Percentiles rank a stretch among this genome's conserved stretches.
These are phyloP conservation scores for Phenganax stokvisi DNA, from an alignment of 92 coral and sea anemone species.

Conservation along the genomic window DNA sequence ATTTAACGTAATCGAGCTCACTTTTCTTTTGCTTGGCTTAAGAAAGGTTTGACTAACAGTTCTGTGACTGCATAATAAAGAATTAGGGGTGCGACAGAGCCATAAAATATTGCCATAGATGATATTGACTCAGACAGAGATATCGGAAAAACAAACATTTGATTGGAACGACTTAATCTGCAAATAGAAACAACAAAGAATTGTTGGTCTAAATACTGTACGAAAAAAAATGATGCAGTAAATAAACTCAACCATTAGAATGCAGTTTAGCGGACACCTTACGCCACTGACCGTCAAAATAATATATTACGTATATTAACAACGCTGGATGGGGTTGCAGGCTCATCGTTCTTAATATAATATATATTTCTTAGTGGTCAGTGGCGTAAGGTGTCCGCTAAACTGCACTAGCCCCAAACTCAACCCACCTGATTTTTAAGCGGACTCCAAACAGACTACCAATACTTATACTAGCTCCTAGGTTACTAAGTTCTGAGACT, in stretches of 20 bases:
- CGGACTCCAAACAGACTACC: slow-evolving; percentile 68
- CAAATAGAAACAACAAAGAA: slow-evolving; percentile 5
- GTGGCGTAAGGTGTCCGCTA: too few relatives aligned
- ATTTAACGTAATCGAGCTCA: slow-evolving; percentile 17
- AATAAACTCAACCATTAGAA: too few relatives aligned
- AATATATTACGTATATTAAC: too few relatives aligned
- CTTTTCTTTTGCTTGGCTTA: slow-evolving; percentile 80
- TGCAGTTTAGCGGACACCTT: too few relatives aligned
- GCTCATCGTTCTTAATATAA: too few relatives aligned
- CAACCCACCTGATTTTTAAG: slow-evolving; percentile 74
- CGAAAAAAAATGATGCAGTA: background rate
- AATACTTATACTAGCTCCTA: slow-evolving; percentile 68
- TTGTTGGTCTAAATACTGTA: background rate
- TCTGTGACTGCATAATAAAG: slow-evolving; percentile 67
- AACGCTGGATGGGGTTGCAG: too few relatives aligned
- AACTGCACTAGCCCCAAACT: too few relatives aligned
- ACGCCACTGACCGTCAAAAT: background rate
- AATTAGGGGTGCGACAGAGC: slow-evolving; percentile 74
- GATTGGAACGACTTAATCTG: slow-evolving; percentile 80
- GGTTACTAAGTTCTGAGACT: slow-evolving; percentile 80
- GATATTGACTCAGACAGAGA: slow-evolving; percentile 69
- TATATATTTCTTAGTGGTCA: too few relatives aligned
- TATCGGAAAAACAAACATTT: slow-evolving; percentile 79
- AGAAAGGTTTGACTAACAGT: slow-evolving; percentile 75
- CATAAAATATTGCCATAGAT: slow-evolving; percentile 84